Conservation (phyloP, 2,888 invertebrate species). For the Conchocele bisecta region DNA sequence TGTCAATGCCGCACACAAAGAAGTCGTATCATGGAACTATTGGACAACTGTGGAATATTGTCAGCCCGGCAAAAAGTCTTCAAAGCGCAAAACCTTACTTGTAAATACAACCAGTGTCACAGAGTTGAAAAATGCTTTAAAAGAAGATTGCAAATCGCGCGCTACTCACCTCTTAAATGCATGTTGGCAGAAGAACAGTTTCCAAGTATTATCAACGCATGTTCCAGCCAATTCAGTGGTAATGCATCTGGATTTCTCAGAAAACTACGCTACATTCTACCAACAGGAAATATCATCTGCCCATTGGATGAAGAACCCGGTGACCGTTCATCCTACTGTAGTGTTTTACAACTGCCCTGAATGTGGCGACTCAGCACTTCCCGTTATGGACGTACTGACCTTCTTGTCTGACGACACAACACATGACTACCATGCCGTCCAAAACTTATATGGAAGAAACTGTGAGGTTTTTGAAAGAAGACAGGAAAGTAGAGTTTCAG, state of each 20-base stretch:
- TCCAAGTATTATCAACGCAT: not conserved
- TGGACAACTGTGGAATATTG: not conserved
- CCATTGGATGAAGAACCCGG: slow-evolving; percentile 17
- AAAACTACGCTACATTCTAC: slow-evolving; percentile 15
- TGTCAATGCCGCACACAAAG: not conserved
- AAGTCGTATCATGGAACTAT: not conserved
- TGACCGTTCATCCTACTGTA: slow-evolving; percentile 11
- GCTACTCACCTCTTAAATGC: too few species aligned
- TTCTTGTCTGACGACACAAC: slow-evolving; percentile 9
- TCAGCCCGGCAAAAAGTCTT: slow-evolving; percentile 4
- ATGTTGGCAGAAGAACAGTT: too few species aligned
- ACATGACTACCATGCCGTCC: slow-evolving; percentile 12
- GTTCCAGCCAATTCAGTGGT: not conserved
- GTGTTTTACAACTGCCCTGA: slow-evolving; percentile 16
- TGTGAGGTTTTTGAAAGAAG: slow-evolving; percentile 30
- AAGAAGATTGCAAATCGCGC: too few species aligned
- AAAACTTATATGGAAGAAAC: too few species aligned
- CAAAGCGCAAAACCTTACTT: not conserved
- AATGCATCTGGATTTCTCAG: slow-evolving; percentile 16
- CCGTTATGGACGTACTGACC: slow-evolving; percentile 14
- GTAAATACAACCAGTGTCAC: too few species aligned
- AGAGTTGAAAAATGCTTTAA: slow-evolving; percentile 2
- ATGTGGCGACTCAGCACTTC: slow-evolving; percentile 8
- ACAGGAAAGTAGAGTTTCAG: not conserved
- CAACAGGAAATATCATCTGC: slow-evolving; percentile 9